These are phyloP conservation scores for Lophotis ruficrista DNA, from an alignment of 2,113 vertebrate genomes.

Conservation along the genomic window DNA sequence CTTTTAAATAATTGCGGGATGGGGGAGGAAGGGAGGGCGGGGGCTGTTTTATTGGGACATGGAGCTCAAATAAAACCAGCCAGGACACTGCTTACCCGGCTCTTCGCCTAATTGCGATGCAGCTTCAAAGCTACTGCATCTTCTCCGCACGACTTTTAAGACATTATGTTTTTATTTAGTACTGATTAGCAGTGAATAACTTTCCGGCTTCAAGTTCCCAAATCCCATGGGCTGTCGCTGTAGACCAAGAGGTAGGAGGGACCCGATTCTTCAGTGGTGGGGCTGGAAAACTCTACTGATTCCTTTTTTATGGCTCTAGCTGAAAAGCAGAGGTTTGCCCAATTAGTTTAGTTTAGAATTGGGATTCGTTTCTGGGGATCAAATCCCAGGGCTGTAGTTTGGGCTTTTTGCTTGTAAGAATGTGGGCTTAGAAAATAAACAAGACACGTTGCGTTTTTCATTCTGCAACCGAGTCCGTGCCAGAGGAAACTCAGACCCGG, in stretches of 20 bases:
- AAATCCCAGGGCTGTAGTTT: background rate
- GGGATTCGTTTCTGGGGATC: background rate
- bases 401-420: background rate
- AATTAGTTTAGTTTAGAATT: background rate
- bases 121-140: conserved; percentile 36
- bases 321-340: background rate
- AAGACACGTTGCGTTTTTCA: background rate
- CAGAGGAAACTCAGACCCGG: background rate
- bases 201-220: background rate
- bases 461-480: background rate
- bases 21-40: background rate
- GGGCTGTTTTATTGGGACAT: conserved; percentile 5
- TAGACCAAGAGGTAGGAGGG: background rate
- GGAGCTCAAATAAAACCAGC: conserved; percentile 24
- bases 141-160: background rate
- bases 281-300: background rate
- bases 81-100: background rate
- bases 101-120: background rate
- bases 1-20: conserved; percentile 46
- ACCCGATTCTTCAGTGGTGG: background rate
- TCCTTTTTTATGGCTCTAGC: background rate
- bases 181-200: background rate
- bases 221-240: background rate
- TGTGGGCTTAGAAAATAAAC: conserved; percentile 6
- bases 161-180: background rate